A percentile compares a stretch with the other conserved stretches of the same genome.
These are phyloP conservation scores for Abrostola tripartita DNA, from an alignment of 2,888 invertebrate species.

Conservation along the genomic window DNA sequence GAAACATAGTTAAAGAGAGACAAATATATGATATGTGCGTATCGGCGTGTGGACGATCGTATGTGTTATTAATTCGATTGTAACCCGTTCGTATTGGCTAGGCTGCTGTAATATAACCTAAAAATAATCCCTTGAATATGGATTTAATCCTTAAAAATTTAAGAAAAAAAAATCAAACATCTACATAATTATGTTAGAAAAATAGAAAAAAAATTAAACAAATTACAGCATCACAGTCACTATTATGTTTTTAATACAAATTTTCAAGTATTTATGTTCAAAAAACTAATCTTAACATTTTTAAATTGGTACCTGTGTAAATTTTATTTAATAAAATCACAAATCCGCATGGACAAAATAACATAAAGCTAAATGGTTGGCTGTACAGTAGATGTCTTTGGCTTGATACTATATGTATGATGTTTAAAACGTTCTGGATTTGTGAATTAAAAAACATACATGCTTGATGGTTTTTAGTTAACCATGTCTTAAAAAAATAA, in stretches of 20 bases:
- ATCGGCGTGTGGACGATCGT: conserved; percentile 85
- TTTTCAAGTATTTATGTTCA: conserved; percentile 66
- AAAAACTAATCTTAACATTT: conserved; percentile 18
- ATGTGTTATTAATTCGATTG: conserved; percentile 82
- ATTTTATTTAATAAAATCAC: conserved; percentile 13
- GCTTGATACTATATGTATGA: conserved; percentile 80
- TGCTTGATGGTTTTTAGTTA: conserved; percentile 72
- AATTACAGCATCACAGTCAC: conserved; percentile 64
- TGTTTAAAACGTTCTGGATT: conserved; percentile 59
- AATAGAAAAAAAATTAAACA: conserved; percentile 9
- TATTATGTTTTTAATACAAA: conserved; percentile 63
- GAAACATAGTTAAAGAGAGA: conserved; percentile 81
- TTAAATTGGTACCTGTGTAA: conserved; percentile 1
- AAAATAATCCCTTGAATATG: neutral
- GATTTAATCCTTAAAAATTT: too few relatives aligned
- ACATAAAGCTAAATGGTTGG: conserved; percentile 76
- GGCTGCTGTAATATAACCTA: conserved; percentile 61
- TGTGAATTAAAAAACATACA: conserved; percentile 60
- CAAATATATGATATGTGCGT: conserved; percentile 87
- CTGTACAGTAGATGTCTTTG: conserved; percentile 84
- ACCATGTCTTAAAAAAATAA: conserved; percentile 81
- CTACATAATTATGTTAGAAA: neutral
- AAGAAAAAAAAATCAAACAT: neutral
- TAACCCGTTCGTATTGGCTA: conserved; percentile 66
- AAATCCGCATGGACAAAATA: conserved; percentile 50